Evolutionary conservation across 2,113 vertebrate species (phyloP).

Genomic region (Balaenoptera acutorostrata): DNA sequence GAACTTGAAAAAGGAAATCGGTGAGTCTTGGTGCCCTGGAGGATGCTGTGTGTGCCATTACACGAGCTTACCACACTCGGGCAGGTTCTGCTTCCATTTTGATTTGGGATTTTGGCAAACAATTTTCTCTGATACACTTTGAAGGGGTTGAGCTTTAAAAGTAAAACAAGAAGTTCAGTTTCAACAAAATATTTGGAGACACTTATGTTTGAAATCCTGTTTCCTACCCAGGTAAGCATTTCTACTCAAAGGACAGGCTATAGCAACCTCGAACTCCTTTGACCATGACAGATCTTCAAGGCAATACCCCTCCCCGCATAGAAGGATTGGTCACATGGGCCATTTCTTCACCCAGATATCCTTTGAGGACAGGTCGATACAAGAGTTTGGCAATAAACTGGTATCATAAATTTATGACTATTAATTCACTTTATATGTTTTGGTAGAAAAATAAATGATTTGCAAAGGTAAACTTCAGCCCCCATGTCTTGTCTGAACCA

Average conservation of each 20-base stretch:
- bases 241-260: not conserved
- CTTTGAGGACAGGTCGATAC: not conserved
- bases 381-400: not conserved
- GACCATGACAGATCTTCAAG: not conserved
- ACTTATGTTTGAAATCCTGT: slow-evolving; percentile 22
- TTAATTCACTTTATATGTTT: not conserved
- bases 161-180: slow-evolving; percentile 69
- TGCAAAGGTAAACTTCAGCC: not conserved
- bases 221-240: not conserved
- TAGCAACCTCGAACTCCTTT: not conserved
- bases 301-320: not conserved
- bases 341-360: not conserved
- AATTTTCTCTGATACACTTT: slow-evolving; percentile 66
- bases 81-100: slow-evolving; percentile 56
- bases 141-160: slow-evolving; percentile 64
- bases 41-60: not conserved
- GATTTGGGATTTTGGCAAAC: slow-evolving; percentile 62
- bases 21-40: not conserved
- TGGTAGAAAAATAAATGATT: slow-evolving; percentile 30
- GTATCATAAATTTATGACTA: not conserved
- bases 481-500: not conserved
- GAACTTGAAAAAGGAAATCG: not conserved
- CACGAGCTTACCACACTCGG: slow-evolving; percentile 51
- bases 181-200: slow-evolving; percentile 47
- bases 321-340: not conserved